Conservation (phyloP, 2,113 vertebrate species). For the Girardinichthys multiradiatus region DNA sequence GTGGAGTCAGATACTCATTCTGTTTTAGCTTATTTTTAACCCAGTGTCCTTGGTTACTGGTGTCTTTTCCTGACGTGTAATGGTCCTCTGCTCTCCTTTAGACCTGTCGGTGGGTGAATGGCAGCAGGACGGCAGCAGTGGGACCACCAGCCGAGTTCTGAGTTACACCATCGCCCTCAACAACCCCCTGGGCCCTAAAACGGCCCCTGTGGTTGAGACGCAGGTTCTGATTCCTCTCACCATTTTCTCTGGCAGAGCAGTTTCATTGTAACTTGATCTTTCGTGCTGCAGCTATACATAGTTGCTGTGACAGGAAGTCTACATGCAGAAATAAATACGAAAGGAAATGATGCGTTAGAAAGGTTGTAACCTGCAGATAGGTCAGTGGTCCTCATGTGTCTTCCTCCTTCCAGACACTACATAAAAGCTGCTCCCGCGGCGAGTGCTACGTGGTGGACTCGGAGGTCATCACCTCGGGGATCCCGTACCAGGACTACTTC, state of each 20-base stretch:
- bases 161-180: conserved; percentile 91
- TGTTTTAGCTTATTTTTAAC: too few species aligned
- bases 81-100: conserved; percentile 40
- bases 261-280: too few species aligned
- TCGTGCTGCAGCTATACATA: too few species aligned
- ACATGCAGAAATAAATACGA: too few species aligned
- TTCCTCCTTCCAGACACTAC: conserved; percentile 69
- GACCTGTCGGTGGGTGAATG: conserved; percentile 87
- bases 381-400: too few species aligned
- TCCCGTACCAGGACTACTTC: conserved; percentile 95
- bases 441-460: conserved; percentile 89
- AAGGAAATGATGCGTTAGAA: too few species aligned
- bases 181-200: conserved; percentile 91
- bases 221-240: too few species aligned
- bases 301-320: too few species aligned
- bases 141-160: conserved; percentile 84
- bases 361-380: too few species aligned
- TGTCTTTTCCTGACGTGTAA: background rate
- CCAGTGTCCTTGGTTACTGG: too few species aligned
- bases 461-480: conserved; percentile 90
- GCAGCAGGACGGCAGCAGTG: conserved; percentile 84
- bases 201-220: conserved; percentile 88
- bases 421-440: conserved; percentile 81
- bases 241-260: too few species aligned
- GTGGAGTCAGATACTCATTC: background rate